Evolutionary conservation across 2,113 vertebrate species (phyloP).

Genomic region (Hippocampus barbouri): DNA sequence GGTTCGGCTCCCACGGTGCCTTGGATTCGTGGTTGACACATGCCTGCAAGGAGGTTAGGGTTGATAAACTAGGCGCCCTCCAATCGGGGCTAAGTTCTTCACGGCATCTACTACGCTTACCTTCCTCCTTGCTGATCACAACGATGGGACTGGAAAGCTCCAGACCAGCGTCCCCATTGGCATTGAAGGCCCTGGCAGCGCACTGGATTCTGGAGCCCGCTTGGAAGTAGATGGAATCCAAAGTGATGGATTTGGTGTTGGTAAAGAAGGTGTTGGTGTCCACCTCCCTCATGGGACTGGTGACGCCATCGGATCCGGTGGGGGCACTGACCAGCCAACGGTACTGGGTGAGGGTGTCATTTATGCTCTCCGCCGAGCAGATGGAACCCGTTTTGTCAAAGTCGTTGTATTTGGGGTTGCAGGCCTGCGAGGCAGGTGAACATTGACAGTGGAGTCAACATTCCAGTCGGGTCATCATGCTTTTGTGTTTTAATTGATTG

Average conservation of each 20-base stretch:
- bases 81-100: no score
- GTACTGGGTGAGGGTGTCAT: slow-evolving; percentile 78
- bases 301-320: slow-evolving; percentile 76
- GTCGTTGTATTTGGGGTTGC: slow-evolving; percentile 80
- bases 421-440: slow-evolving; percentile 60
- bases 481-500: no score
- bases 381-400: slow-evolving; percentile 83
- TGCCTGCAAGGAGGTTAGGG: slow-evolving; percentile 51
- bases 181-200: slow-evolving; percentile 76
- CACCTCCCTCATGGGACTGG: slow-evolving; percentile 80
- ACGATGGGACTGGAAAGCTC: slow-evolving; percentile 76
- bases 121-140: slow-evolving; percentile 74
- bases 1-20: slow-evolving; percentile 77
- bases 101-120: slow-evolving; percentile 43
- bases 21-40: slow-evolving; percentile 72
- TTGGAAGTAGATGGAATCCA: slow-evolving; percentile 83
- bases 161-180: slow-evolving; percentile 75
- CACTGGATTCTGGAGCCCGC: slow-evolving; percentile 79
- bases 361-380: slow-evolving; percentile 78
- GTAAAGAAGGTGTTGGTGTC: slow-evolving; percentile 82
- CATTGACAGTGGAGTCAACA: neutral
- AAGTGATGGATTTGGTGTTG: slow-evolving; percentile 78
- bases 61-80: neutral
- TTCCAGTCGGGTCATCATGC: no score
- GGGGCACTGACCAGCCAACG: slow-evolving; percentile 80